Conservation (phyloP, 2,113 vertebrate genomes). For the Apteryx owenii region DNA sequence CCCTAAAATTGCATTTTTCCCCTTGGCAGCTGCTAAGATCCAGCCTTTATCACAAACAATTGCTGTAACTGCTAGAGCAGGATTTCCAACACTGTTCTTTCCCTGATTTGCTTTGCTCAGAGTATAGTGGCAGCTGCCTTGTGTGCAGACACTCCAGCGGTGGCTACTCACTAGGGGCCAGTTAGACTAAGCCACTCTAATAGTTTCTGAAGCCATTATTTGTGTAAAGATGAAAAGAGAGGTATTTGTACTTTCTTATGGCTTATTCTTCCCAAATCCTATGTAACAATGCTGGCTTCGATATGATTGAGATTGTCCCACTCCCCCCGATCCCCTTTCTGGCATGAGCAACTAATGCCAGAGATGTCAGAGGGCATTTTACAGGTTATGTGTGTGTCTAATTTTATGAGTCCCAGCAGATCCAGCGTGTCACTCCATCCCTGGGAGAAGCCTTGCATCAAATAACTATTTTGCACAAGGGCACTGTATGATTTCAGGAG, state of each 20-base stretch:
- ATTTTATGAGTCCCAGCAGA: conserved; percentile 11
- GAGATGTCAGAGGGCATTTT: neutral
- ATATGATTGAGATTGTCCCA: neutral
- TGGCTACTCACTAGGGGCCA: neutral
- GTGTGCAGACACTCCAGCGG: neutral
- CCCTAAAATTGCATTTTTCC: neutral
- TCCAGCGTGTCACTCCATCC: neutral
- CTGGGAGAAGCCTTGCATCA: neutral
- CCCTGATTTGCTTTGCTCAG: neutral
- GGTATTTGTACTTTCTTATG: neutral
- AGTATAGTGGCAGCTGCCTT: neutral
- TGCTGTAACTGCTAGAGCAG: neutral
- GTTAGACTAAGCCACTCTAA: neutral
- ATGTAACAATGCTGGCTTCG: neutral
- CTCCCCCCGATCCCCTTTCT: neutral
- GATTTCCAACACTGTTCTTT: neutral
- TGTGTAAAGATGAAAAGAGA: conserved; percentile 12
- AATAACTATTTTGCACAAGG: conserved; percentile 15
- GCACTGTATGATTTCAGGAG: neutral
- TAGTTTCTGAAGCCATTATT: neutral
- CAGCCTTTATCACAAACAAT: conserved; percentile 11
- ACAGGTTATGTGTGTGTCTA: neutral
- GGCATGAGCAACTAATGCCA: neutral
- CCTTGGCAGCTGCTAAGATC: conserved; percentile 50
- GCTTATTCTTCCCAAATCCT: conserved; percentile 32